Evolutionary conservation across 2,113 vertebrate species (phyloP).

Genomic region (Aythya baeri): DNA sequence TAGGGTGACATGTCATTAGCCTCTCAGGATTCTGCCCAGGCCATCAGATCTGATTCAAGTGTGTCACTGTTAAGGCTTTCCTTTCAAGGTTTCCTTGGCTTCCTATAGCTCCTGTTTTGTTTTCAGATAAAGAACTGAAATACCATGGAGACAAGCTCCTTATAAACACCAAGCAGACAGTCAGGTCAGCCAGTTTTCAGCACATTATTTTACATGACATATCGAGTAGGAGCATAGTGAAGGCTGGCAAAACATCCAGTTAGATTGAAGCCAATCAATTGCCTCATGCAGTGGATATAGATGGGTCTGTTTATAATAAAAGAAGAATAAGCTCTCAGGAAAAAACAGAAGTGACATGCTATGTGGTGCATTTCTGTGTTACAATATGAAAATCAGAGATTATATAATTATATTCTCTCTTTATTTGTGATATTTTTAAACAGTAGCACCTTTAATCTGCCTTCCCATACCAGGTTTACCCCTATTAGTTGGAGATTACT

Average conservation of each 20-base stretch:
- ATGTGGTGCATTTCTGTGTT: constrained; percentile 62
- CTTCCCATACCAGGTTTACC: not conserved
- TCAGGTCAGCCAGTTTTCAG: constrained; percentile 36
- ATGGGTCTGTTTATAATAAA: constrained; percentile 70
- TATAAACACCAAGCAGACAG: constrained; percentile 29
- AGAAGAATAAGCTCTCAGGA: constrained; percentile 66
- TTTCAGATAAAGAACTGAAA: constrained; percentile 49
- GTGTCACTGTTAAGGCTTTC: not conserved
- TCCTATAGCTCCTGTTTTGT: not conserved
- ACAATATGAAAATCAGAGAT: constrained; percentile 71
- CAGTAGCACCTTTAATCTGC: constrained; percentile 9
- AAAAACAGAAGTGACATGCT: constrained; percentile 66
- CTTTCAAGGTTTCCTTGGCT: constrained; percentile 9
- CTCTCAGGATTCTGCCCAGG: not conserved
- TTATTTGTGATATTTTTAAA: constrained; percentile 54
- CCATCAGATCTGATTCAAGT: not conserved
- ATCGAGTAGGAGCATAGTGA: constrained; percentile 44
- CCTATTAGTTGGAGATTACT: not conserved
- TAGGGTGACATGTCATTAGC: not conserved
- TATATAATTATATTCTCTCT: constrained; percentile 61
- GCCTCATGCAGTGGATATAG: constrained; percentile 60
- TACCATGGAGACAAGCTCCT: constrained; percentile 46
- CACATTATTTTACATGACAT: constrained; percentile 54
- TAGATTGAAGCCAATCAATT: constrained; percentile 65
- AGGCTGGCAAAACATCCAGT: constrained; percentile 71